phyloP scores from a whole-genome alignment of 2,113 vertebrate species.

The Lagopus muta region DNA sequence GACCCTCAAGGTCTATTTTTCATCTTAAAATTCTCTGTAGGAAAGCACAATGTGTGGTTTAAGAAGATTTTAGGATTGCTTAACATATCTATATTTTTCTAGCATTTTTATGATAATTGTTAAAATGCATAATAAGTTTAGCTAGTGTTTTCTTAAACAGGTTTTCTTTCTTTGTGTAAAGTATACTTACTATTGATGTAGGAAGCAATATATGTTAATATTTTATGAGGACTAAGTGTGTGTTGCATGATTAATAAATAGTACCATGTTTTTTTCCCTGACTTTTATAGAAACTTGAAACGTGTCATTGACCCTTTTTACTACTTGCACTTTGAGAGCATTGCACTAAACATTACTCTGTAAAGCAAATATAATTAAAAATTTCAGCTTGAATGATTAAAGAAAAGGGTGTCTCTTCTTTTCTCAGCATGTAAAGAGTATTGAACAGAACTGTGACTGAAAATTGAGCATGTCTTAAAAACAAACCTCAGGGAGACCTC shows the following conservation, averaged over 20 bases:
- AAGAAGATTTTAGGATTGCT: conserved; percentile 76
- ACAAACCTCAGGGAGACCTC: conserved; percentile 52
- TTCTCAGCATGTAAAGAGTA: conserved; percentile 24
- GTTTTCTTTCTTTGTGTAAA: conserved; percentile 70
- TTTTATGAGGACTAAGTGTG: conserved; percentile 77
- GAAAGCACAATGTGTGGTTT: conserved; percentile 79
- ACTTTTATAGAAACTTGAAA: conserved; percentile 69
- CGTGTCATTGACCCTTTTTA: conserved; percentile 49
- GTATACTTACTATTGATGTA: conserved; percentile 67
- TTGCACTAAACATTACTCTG: conserved; percentile 1
- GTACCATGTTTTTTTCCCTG: conserved; percentile 9
- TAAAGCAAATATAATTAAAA: conserved; percentile 57
- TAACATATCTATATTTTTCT: conserved; percentile 67
- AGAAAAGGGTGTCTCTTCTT: not conserved
- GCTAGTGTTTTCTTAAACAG: conserved; percentile 67
- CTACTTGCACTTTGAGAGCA: not conserved
- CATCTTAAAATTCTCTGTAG: conserved; percentile 86
- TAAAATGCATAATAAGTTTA: conserved; percentile 58
- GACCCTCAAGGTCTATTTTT: conserved; percentile 86
- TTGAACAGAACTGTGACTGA: conserved; percentile 31
- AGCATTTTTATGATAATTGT: conserved; percentile 70
- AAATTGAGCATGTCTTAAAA: conserved; percentile 46
- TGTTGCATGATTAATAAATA: conserved; percentile 65
- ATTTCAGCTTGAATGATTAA: conserved; percentile 43
- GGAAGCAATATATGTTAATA: conserved; percentile 71